phyloP scores from a whole-genome alignment of 2,113 vertebrate species.

The Hemichromis elongatus region DNA sequence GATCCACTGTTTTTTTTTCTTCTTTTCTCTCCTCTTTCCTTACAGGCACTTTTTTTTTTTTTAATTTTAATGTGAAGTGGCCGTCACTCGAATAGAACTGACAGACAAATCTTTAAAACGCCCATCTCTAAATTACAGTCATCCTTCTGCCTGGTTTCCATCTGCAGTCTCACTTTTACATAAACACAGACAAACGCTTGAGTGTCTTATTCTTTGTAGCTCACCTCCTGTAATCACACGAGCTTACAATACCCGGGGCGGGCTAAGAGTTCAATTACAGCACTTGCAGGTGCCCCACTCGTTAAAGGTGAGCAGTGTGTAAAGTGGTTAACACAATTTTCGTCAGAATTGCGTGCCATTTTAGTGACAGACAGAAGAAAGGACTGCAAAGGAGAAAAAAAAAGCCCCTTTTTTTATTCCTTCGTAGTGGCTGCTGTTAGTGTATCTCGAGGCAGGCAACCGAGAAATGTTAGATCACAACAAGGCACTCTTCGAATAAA shows the following conservation, averaged over 20 bases:
- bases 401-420: not conserved
- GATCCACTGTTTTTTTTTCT: not conserved
- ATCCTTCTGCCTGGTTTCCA: not conserved
- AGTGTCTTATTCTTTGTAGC: not conserved
- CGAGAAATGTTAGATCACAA: conserved; percentile 19
- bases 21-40: not conserved
- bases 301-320: conserved; percentile 25
- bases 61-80: not conserved
- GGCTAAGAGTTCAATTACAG: conserved; percentile 43
- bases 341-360: not conserved
- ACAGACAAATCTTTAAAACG: conserved; percentile 2
- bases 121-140: conserved; percentile 25
- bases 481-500: conserved; percentile 3
- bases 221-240: conserved; percentile 28
- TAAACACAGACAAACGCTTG: conserved; percentile 1
- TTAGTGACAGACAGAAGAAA: not conserved
- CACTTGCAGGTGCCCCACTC: not conserved
- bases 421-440: conserved; percentile 3
- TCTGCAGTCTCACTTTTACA: not conserved
- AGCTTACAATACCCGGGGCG: not conserved
- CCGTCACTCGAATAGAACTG: not conserved
- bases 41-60: not conserved
- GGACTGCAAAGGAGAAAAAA: not conserved
- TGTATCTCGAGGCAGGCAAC: conserved; percentile 29
- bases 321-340: conserved; percentile 33